Conservation (phyloP, 1,140 invertebrate species). For the Drosophila orosa region DNA sequence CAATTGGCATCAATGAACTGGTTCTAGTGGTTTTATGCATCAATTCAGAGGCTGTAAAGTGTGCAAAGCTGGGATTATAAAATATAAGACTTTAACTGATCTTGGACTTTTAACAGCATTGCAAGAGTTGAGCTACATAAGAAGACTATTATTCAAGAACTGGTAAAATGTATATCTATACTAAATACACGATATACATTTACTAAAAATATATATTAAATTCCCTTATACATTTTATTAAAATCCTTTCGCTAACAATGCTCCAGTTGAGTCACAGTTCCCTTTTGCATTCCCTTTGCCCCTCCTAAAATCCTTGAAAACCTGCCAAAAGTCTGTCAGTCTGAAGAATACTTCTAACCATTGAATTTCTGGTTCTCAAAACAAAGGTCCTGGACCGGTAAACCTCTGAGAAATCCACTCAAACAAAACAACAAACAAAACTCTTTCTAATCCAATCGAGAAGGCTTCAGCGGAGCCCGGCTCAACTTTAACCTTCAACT, state of each 20-base stretch:
- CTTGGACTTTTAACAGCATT: background rate
- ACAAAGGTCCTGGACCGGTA: slow-evolving; percentile 23
- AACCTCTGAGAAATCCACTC: slow-evolving; percentile 38
- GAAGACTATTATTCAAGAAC: background rate
- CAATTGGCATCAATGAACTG: slow-evolving; percentile 10
- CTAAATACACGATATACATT: too few relatives aligned
- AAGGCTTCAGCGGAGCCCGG: slow-evolving; percentile 18
- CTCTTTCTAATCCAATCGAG: slow-evolving; percentile 45
- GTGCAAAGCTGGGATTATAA: slow-evolving; percentile 23
- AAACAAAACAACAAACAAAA: slow-evolving; percentile 24
- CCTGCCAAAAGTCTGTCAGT: slow-evolving; percentile 45
- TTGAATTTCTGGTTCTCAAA: slow-evolving; percentile 7
- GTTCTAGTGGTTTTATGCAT: slow-evolving; percentile 20
- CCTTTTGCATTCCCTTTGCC: background rate
- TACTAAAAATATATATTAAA: background rate
- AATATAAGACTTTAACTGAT: slow-evolving; percentile 8
- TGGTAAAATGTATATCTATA: too few relatives aligned
- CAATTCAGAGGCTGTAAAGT: slow-evolving; percentile 18
- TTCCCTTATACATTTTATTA: background rate
- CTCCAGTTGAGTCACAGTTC: background rate
- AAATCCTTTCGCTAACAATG: background rate
- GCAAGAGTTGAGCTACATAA: background rate
- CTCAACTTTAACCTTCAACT: slow-evolving; percentile 80
- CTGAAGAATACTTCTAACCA: slow-evolving; percentile 8
- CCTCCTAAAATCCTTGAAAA: slow-evolving; percentile 24